Evolutionary conservation across 2,797 vertebrate genomes (phyloP).

Genomic region (Prionace glauca): DNA sequence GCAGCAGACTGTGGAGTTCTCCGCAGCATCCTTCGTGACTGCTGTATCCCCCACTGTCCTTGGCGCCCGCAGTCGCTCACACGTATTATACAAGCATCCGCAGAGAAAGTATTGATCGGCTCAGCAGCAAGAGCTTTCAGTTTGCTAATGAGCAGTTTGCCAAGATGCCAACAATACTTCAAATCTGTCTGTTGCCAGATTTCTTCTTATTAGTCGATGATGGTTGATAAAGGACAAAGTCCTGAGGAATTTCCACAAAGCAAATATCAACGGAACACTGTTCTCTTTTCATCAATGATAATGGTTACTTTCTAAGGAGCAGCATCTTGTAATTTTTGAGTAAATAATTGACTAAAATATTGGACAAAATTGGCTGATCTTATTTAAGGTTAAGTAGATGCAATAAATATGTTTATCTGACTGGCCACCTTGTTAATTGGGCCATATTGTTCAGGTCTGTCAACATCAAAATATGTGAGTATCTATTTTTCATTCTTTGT

Average conservation of each 20-base stretch:
- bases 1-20: neutral
- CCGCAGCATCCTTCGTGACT: neutral
- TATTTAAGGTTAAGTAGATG: neutral
- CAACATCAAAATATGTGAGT: neutral
- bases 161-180: neutral
- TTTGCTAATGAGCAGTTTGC: constrained; percentile 7
- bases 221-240: neutral
- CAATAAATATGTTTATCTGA: neutral
- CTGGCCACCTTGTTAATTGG: neutral
- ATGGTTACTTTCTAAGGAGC: neutral
- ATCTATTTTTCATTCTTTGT: neutral
- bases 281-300: neutral
- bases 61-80: too few relatives aligned
- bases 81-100: neutral
- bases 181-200: neutral
- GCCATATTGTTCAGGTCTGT: neutral
- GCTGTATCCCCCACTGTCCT: neutral
- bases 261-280: neutral
- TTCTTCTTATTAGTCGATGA: neutral
- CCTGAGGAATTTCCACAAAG: neutral
- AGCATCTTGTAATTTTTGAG: neutral
- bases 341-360: neutral
- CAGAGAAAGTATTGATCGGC: neutral
- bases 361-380: neutral
- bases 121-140: neutral